These are phyloP conservation scores for Mus minutoides DNA, from an alignment of 2,797 vertebrate genomes.

Conservation along the genomic window DNA sequence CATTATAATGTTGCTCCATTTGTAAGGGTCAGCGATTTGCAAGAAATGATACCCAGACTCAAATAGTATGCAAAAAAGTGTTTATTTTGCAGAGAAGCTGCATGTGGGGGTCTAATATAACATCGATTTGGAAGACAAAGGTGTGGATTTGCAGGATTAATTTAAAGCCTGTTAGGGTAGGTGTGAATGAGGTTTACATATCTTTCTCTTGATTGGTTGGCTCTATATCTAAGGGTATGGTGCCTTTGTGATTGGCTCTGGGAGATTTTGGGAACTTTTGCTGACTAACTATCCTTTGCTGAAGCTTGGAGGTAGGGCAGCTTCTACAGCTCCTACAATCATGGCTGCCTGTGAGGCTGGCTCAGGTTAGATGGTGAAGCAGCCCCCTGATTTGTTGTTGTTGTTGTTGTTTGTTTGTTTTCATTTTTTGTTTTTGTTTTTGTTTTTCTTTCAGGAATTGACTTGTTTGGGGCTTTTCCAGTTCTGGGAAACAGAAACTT, in stretches of 20 bases:
- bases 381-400: too few species aligned
- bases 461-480: too few species aligned
- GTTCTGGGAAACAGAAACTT: too few species aligned
- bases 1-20: fast-evolving
- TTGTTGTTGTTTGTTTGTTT: too few species aligned
- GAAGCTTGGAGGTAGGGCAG: background rate
- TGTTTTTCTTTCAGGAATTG: too few species aligned
- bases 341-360: background rate
- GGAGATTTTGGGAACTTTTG: background rate
- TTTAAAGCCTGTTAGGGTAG: background rate
- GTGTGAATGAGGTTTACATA: background rate
- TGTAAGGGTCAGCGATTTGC: background rate
- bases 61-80: background rate
- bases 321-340: background rate
- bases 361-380: too few species aligned
- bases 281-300: too few species aligned
- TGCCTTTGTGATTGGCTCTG: background rate
- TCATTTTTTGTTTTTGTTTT: too few species aligned
- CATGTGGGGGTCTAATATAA: background rate
- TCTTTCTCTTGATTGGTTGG: background rate
- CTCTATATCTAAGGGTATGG: background rate
- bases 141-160: background rate
- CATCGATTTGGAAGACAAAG: background rate
- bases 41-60: background rate
- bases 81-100: background rate